Percentiles rank a stretch among this genome's conserved stretches.
These are phyloP conservation scores for Trypoxylon attenuatum DNA, from an alignment of 2,888 invertebrate species.

Conservation along the genomic window DNA sequence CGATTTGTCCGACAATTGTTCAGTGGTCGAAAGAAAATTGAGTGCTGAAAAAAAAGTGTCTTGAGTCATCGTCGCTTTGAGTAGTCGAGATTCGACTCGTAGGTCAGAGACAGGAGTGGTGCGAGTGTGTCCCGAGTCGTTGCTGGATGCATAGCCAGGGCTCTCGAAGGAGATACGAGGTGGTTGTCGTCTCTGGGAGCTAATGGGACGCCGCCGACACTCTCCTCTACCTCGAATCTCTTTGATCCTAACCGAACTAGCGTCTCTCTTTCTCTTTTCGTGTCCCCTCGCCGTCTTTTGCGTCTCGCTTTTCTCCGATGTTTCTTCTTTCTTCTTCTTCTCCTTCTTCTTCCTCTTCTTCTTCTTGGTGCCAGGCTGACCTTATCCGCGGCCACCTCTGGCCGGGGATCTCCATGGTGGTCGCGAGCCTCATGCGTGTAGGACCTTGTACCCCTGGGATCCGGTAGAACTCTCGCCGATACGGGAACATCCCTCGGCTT, in stretches of 20 bases:
- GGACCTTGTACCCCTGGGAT: constrained; percentile 11
- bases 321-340: neutral
- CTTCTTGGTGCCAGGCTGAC: constrained; percentile 29
- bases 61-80: too few relatives aligned
- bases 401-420: constrained; percentile 65
- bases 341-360: constrained; percentile 40
- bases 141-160: constrained; percentile 23
- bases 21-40: too few relatives aligned
- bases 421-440: constrained; percentile 47
- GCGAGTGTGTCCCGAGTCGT: constrained; percentile 10
- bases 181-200: constrained; percentile 67
- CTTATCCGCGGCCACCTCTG: constrained; percentile 50
- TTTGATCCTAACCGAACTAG: constrained; percentile 71
- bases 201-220: constrained; percentile 67
- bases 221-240: constrained; percentile 54
- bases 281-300: constrained; percentile 20
- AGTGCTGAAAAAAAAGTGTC: too few relatives aligned
- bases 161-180: constrained; percentile 57
- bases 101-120: too few relatives aligned
- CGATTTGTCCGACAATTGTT: too few relatives aligned
- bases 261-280: constrained; percentile 54
- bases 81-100: too few relatives aligned
- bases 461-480: constrained; percentile 38
- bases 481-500: constrained; percentile 17
- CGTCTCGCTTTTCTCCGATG: constrained; percentile 8